A percentile compares a stretch with the other conserved stretches of the same genome.
These are phyloP conservation scores for Myotis findleyi DNA, from an alignment of 2,797 vertebrate genomes.

Conservation along the genomic window DNA sequence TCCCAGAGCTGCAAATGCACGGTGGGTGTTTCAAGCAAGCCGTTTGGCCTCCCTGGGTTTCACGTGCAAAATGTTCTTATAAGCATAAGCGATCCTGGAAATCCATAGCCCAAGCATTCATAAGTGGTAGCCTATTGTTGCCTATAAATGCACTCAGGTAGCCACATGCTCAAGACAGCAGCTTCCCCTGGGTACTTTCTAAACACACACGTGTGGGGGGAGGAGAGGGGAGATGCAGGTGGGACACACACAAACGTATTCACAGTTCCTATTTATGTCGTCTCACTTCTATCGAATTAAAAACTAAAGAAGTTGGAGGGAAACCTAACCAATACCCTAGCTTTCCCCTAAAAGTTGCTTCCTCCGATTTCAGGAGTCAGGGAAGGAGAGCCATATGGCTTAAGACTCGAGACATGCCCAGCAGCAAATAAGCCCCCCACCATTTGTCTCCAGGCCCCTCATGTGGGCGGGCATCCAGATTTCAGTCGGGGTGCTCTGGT, in stretches of 20 bases:
- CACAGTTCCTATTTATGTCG: background rate
- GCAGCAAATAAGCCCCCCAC: conserved; percentile 71
- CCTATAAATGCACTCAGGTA: background rate
- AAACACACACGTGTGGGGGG: background rate
- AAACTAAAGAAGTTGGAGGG: conserved; percentile 38
- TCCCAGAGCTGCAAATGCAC: background rate
- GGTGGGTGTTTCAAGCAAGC: background rate
- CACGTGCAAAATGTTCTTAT: background rate
- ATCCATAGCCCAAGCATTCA: background rate
- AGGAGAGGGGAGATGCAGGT: background rate
- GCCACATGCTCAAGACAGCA: background rate
- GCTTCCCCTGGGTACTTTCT: background rate
- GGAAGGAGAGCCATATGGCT: conserved; percentile 76
- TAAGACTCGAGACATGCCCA: conserved; percentile 65
- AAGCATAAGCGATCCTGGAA: background rate
- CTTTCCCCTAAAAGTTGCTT: conserved; percentile 56
- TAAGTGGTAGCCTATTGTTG: background rate
- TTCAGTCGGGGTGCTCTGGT: conserved; percentile 76
- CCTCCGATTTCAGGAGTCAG: conserved; percentile 66
- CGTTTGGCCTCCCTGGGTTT: background rate
- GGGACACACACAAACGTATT: background rate
- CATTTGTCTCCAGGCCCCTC: conserved; percentile 77
- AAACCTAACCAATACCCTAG: background rate
- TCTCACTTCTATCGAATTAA: conserved; percentile 41
- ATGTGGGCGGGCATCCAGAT: conserved; percentile 72